Evolutionary conservation across 2,797 vertebrate genomes (phyloP).

Genomic region (Coregonus suidteri): DNA sequence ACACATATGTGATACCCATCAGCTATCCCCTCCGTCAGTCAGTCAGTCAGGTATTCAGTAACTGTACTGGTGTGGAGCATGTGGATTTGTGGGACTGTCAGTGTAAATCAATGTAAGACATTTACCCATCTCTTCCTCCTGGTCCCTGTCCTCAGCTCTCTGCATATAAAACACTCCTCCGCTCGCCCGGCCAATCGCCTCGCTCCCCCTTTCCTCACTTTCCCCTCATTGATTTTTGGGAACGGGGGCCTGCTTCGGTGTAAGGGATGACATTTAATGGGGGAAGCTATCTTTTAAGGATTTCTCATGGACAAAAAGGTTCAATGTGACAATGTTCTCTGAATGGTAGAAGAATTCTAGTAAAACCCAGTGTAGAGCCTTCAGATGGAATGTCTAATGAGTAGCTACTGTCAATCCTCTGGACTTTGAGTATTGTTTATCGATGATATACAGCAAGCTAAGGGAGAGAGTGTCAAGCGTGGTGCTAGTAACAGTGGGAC

Average conservation of each 20-base stretch:
- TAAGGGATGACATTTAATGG: conserved; percentile 7
- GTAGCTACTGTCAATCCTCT: no score
- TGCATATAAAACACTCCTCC: not conserved
- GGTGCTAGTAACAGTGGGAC: not conserved
- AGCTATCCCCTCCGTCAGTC: not conserved
- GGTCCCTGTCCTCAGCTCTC: conserved; percentile 1
- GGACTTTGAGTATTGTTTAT: not conserved
- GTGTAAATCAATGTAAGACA: conserved; percentile 15
- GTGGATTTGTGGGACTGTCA: conserved; percentile 14
- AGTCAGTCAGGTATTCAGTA: not conserved
- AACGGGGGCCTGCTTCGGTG: not conserved
- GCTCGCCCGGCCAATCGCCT: no score
- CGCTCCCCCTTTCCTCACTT: not conserved
- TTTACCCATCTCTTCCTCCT: not conserved
- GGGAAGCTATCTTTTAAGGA: not conserved
- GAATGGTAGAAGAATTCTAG: not conserved
- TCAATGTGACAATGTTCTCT: not conserved
- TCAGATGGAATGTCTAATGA: no score
- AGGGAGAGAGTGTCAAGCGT: not conserved
- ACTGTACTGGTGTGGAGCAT: not conserved
- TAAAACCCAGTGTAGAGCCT: no score
- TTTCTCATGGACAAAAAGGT: not conserved
- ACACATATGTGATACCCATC: not conserved
- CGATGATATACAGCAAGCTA: not conserved
- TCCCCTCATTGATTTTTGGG: conserved; percentile 13